A percentile compares a stretch with the other conserved stretches of the same genome.
Conservation (phyloP, 2,888 invertebrate species). For the Spilosoma lubricipeda region DNA sequence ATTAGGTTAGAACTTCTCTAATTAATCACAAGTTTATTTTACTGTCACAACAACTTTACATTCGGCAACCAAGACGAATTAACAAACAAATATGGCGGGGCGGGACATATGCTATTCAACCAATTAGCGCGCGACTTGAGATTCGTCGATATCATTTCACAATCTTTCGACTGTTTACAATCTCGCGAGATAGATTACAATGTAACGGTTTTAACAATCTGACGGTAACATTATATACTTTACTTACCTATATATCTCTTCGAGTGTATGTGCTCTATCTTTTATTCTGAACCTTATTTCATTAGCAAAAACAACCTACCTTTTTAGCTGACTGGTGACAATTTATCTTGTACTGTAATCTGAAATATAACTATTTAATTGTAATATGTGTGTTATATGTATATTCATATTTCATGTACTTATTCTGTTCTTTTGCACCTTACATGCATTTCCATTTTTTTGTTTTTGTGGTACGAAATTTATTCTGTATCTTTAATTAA, state of each 20-base stretch:
- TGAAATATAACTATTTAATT: neutral
- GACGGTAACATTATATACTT: too few species aligned
- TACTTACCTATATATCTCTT: slow-evolving; percentile 28
- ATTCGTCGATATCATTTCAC: too few species aligned
- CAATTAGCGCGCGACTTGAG: too few species aligned
- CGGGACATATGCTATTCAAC: too few species aligned
- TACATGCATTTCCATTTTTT: slow-evolving; percentile 10
- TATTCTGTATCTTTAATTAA: neutral
- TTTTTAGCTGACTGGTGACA: slow-evolving; percentile 6
- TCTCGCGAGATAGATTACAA: too few species aligned
- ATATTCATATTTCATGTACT: slow-evolving; percentile 11
- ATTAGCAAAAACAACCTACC: neutral
- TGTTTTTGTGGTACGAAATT: slow-evolving; percentile 5
- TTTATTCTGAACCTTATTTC: slow-evolving; percentile 20
- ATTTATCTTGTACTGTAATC: neutral
- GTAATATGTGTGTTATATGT: slow-evolving; percentile 7
- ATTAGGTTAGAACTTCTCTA: too few species aligned
- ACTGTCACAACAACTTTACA: too few species aligned
- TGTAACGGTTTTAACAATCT: too few species aligned
- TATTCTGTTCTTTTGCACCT: slow-evolving; percentile 5
- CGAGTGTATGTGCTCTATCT: slow-evolving; percentile 40
- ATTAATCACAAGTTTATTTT: too few species aligned
- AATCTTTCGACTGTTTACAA: too few species aligned
- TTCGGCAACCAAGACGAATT: too few species aligned
- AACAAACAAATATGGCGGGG: too few species aligned